Evolutionary conservation across 1,140 invertebrate species (phyloP).

Genomic region (Drosophila carrolli): DNA sequence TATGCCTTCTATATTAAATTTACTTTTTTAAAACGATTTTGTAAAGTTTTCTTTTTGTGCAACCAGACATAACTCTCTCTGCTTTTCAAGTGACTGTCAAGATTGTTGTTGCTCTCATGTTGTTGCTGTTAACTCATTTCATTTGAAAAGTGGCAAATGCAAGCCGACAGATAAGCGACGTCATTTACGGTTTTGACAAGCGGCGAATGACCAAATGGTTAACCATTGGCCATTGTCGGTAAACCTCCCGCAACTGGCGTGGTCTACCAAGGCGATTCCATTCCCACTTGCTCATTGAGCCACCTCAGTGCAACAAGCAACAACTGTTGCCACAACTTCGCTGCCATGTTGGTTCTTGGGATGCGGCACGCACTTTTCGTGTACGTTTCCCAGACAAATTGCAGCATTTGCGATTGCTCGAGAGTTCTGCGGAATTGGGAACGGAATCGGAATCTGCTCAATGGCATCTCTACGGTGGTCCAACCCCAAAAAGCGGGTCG

Average conservation of each 20-base stretch:
- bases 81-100: constrained; percentile 74
- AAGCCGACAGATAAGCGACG: constrained; percentile 78
- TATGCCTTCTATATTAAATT: no score
- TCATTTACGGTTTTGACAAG: constrained; percentile 80
- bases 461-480: constrained; percentile 60
- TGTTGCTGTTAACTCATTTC: constrained; percentile 54
- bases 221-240: constrained; percentile 44
- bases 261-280: constrained; percentile 7
- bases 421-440: constrained; percentile 70
- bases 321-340: constrained; percentile 4
- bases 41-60: constrained; percentile 1
- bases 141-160: constrained; percentile 72
- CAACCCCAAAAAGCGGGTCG: constrained; percentile 21
- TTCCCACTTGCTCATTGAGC: constrained; percentile 33
- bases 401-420: constrained; percentile 74
- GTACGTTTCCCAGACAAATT: constrained; percentile 79
- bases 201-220: constrained; percentile 65
- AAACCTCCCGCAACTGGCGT: constrained; percentile 5
- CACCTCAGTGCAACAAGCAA: constrained; percentile 24
- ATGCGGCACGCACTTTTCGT: constrained; percentile 78
- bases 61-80: constrained; percentile 17
- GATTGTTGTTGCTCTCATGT: constrained; percentile 30
- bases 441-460: constrained; percentile 52
- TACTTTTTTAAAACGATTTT: not conserved
- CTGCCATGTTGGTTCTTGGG: constrained; percentile 1